These are phyloP conservation scores for Archips xylosteana DNA, from an alignment of 2,888 invertebrate species.

Conservation along the genomic window DNA sequence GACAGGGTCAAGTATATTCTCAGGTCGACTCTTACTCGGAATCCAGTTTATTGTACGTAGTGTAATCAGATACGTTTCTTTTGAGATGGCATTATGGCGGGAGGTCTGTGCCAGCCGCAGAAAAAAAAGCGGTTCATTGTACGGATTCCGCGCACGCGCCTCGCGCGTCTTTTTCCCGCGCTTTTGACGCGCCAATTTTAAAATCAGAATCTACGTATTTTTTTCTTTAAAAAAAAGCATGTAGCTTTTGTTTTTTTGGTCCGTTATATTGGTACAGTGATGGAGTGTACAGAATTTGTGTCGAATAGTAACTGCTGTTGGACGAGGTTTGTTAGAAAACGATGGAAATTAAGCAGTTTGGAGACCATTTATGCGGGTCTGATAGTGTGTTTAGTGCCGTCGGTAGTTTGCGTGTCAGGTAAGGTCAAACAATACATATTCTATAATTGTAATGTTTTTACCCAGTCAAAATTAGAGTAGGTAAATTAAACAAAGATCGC, in stretches of 20 bases:
- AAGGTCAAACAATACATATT: constrained; percentile 13
- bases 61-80: constrained; percentile 48
- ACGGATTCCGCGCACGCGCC: constrained; percentile 70
- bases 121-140: constrained; percentile 68
- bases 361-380: constrained; percentile 70
- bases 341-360: constrained; percentile 59
- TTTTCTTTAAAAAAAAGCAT: constrained; percentile 23
- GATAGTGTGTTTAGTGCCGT: constrained; percentile 69
- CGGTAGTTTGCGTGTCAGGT: constrained; percentile 69
- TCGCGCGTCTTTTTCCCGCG: constrained; percentile 66
- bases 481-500: too few species aligned
- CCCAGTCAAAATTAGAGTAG: not conserved
- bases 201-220: constrained; percentile 33
- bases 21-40: constrained; percentile 13
- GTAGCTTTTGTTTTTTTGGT: constrained; percentile 22
- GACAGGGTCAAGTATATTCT: constrained; percentile 34
- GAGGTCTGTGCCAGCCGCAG: constrained; percentile 59
- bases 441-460: not conserved
- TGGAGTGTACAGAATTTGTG: constrained; percentile 50
- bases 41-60: constrained; percentile 27
- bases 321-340: constrained; percentile 57
- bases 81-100: constrained; percentile 66
- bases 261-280: constrained; percentile 45
- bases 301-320: constrained; percentile 46
- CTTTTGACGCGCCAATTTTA: constrained; percentile 63